phyloP scores from a whole-genome alignment of 2,888 invertebrate genomes.

The Lasioglossum malachurum region DNA sequence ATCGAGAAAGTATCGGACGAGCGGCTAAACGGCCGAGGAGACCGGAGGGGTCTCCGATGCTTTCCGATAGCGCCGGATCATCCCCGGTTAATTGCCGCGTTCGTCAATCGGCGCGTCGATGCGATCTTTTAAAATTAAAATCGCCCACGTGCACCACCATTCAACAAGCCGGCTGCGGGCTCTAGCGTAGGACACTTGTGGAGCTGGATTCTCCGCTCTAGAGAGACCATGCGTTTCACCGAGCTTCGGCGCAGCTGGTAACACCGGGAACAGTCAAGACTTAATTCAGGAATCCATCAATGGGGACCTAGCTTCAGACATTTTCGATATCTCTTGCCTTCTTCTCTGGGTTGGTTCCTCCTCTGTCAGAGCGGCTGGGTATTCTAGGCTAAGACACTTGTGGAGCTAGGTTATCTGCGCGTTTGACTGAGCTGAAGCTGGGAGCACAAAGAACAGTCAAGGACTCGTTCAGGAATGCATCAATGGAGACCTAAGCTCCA shows the following conservation, averaged over 20 bases:
- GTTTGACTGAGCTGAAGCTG: too few relatives aligned
- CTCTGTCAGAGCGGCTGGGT: too few relatives aligned
- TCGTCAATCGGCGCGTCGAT: neutral
- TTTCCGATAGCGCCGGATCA: conserved; percentile 4
- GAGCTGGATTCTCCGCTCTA: neutral
- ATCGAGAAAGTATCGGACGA: conserved; percentile 45
- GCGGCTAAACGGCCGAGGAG: conserved; percentile 23
- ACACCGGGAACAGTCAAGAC: too few relatives aligned
- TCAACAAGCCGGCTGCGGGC: neutral
- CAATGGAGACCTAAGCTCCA: neutral
- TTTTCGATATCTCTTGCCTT: too few relatives aligned
- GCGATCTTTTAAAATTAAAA: neutral
- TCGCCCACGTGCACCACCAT: neutral
- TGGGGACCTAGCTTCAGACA: neutral
- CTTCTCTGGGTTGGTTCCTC: too few relatives aligned
- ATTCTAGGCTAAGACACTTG: too few relatives aligned
- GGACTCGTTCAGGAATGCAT: neutral
- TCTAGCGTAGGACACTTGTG: neutral
- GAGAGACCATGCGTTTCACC: neutral
- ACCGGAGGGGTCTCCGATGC: neutral
- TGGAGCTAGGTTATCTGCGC: too few relatives aligned
- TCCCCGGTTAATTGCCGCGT: neutral
- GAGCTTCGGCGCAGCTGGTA: neutral
- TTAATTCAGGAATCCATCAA: too few relatives aligned
- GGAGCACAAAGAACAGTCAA: too few relatives aligned